Conservation (phyloP, 1,140 invertebrate genomes). For the Bombus confusus region DNA sequence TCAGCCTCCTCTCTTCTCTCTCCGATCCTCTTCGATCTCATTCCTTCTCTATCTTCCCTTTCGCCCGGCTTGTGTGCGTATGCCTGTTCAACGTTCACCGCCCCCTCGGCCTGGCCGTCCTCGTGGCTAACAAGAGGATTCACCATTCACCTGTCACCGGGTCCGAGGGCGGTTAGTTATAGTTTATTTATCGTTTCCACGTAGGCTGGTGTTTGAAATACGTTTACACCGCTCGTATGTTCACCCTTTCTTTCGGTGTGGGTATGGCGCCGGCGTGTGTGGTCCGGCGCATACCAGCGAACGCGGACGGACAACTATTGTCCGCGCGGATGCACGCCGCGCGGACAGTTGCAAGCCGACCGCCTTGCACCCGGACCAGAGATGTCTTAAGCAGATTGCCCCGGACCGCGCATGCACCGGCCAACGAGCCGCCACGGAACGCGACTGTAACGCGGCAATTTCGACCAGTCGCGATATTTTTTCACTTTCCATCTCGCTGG, state of each 20-base stretch:
- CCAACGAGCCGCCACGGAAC: neutral
- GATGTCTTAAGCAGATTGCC: constrained; percentile 78
- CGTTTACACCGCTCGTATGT: constrained; percentile 78
- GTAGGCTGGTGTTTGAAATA: constrained; percentile 76
- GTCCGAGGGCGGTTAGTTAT: constrained; percentile 80
- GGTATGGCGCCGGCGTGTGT: constrained; percentile 77
- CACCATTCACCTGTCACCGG: constrained; percentile 81
- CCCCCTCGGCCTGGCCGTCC: constrained; percentile 38
- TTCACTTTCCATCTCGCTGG: neutral
- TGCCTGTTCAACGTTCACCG: constrained; percentile 5
- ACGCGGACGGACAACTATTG: constrained; percentile 68
- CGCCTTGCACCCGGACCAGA: constrained; percentile 40
- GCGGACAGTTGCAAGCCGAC: constrained; percentile 53
- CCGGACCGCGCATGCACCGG: constrained; percentile 53
- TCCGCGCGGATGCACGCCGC: constrained; percentile 46
- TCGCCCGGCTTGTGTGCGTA: neutral
- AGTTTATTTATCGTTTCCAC: constrained; percentile 82
- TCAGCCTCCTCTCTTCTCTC: neutral
- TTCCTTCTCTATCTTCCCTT: neutral
- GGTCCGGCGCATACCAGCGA: constrained; percentile 73
- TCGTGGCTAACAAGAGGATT: constrained; percentile 79
- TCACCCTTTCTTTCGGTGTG: constrained; percentile 68
- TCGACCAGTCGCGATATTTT: neutral
- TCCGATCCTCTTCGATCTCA: neutral
- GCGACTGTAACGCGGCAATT: neutral